Evolutionary conservation across 2,113 vertebrate genomes (phyloP).

Genomic region (Noturus placidus): DNA sequence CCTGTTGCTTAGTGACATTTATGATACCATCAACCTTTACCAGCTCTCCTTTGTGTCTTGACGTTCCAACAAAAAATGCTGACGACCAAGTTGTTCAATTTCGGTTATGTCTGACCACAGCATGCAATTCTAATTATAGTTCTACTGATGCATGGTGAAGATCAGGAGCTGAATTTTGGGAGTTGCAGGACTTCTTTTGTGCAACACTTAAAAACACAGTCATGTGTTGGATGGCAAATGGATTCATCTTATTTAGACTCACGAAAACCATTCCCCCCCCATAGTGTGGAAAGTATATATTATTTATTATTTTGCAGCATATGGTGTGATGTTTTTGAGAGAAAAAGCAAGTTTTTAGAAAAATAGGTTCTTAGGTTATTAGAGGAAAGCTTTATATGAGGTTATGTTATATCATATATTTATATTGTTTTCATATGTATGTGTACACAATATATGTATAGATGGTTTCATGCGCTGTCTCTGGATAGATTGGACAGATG

Average conservation of each 20-base stretch:
- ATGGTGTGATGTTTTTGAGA: neutral
- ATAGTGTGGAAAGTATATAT: neutral
- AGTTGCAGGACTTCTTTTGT: neutral
- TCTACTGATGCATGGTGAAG: neutral
- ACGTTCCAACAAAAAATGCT: no score
- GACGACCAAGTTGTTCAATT: neutral
- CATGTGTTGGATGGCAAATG: neutral
- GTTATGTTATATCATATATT: neutral
- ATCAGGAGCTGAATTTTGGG: neutral
- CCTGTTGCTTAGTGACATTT: neutral
- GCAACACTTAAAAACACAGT: neutral
- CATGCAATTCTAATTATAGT: neutral
- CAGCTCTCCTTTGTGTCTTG: neutral
- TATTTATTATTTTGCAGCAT: neutral
- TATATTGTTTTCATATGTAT: neutral
- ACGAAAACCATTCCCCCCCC: neutral
- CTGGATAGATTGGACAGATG: slow-evolving; percentile 24
- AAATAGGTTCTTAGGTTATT: neutral
- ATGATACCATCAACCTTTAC: neutral
- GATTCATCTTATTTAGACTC: neutral
- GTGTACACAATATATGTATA: neutral
- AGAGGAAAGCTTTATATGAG: neutral
- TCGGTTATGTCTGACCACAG: neutral
- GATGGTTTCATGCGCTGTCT: neutral
- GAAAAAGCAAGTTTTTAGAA: no score